These are phyloP conservation scores for Podarcis raffonei DNA, from an alignment of 2,113 vertebrate genomes.

Conservation along the genomic window DNA sequence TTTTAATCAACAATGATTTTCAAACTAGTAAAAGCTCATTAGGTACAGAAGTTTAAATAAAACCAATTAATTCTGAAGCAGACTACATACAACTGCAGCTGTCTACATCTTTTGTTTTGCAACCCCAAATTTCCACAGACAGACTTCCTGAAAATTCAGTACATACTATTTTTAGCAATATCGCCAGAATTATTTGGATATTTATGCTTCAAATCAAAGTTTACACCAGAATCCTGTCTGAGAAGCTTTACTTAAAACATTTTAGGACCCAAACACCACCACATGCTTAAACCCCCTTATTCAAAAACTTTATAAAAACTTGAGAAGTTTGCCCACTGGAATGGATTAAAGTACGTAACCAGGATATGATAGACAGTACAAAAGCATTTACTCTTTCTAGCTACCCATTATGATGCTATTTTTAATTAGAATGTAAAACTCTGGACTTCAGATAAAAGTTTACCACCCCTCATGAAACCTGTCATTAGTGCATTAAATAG, in stretches of 20 bases:
- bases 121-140: background rate
- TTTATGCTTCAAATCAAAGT: constrained; percentile 13
- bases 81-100: background rate
- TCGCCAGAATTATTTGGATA: background rate
- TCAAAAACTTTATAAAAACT: constrained; percentile 1
- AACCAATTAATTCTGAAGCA: background rate
- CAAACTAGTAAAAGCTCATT: background rate
- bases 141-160: background rate
- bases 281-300: background rate
- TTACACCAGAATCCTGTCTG: background rate
- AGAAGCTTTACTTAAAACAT: background rate
- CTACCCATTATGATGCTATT: constrained; percentile 12
- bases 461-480: background rate
- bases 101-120: background rate
- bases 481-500: background rate
- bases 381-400: background rate
- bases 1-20: background rate
- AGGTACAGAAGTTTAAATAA: constrained; percentile 1
- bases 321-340: background rate
- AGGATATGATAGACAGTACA: background rate
- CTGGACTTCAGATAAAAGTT: background rate
- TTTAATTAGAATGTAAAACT: background rate
- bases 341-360: background rate
- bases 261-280: background rate
- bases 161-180: background rate